These are phyloP conservation scores for Mastacembelus armatus DNA, from an alignment of 2,797 vertebrate genomes.

Conservation along the genomic window DNA sequence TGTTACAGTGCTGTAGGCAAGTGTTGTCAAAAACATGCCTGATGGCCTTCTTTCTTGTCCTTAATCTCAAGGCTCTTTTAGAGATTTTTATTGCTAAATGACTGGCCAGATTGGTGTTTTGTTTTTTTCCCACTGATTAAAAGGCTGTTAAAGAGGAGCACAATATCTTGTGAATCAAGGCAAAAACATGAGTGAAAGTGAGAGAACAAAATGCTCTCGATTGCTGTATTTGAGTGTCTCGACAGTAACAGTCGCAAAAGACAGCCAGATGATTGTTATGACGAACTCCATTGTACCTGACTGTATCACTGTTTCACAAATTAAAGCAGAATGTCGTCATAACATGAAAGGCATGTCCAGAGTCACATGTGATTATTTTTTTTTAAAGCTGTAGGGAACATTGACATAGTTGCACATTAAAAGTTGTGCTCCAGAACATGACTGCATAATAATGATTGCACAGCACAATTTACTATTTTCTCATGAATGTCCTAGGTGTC, in stretches of 20 bases:
- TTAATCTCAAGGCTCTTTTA: too few relatives aligned
- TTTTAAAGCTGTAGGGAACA: slow-evolving; percentile 18
- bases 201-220: background rate
- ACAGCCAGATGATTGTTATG: background rate
- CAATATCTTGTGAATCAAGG: background rate
- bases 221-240: slow-evolving; percentile 9
- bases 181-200: background rate
- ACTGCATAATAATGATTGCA: slow-evolving; percentile 29
- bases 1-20: background rate
- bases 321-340: background rate
- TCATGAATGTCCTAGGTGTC: too few relatives aligned
- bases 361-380: too few relatives aligned
- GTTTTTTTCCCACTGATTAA: background rate
- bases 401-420: slow-evolving; percentile 25
- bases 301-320: background rate
- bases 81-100: too few relatives aligned
- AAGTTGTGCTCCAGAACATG: slow-evolving; percentile 18
- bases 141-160: background rate
- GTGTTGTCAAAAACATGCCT: background rate
- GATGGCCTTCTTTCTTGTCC: too few relatives aligned
- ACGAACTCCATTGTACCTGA: background rate
- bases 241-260: background rate
- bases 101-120: too few relatives aligned
- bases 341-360: background rate
- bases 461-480: background rate